These are phyloP conservation scores for Odontocerum albicorne DNA, from an alignment of 2,888 invertebrate species.

Conservation along the genomic window DNA sequence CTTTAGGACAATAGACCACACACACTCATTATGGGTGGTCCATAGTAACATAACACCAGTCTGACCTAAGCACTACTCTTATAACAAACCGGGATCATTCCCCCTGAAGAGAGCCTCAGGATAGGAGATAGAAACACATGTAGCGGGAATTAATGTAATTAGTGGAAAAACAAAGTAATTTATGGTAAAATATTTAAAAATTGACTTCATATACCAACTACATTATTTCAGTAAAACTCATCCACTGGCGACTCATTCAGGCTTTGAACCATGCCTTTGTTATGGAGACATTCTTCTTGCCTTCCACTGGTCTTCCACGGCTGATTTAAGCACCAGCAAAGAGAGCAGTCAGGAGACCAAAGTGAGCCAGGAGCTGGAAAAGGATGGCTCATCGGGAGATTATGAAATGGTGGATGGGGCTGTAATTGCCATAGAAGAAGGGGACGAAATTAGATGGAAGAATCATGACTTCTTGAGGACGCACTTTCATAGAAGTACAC, in stretches of 20 bases:
- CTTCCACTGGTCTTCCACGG: conserved; percentile 68
- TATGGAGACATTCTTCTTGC: conserved; percentile 88
- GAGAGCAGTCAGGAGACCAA: conserved; percentile 11
- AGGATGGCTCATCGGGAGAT: conserved; percentile 13
- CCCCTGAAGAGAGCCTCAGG: no score
- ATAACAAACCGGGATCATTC: no score
- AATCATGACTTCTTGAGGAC: conserved; percentile 82
- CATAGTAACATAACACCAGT: no score
- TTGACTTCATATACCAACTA: neutral
- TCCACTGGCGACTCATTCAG: conserved; percentile 72
- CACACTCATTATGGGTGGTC: no score
- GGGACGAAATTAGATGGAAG: conserved; percentile 43
- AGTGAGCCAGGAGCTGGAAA: conserved; percentile 9
- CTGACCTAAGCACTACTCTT: no score
- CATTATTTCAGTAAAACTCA: conserved; percentile 61
- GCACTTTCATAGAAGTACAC: conserved; percentile 86
- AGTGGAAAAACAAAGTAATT: no score
- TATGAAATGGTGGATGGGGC: conserved; percentile 18
- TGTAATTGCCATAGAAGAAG: conserved; percentile 11
- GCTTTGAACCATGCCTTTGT: conserved; percentile 89
- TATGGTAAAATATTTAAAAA: no score
- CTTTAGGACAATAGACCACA: no score
- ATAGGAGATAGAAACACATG: no score
- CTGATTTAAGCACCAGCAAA: neutral
- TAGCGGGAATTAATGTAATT: no score